phyloP scores from a whole-genome alignment of 1,140 invertebrate genomes.

The Macrobrachium nipponense region DNA sequence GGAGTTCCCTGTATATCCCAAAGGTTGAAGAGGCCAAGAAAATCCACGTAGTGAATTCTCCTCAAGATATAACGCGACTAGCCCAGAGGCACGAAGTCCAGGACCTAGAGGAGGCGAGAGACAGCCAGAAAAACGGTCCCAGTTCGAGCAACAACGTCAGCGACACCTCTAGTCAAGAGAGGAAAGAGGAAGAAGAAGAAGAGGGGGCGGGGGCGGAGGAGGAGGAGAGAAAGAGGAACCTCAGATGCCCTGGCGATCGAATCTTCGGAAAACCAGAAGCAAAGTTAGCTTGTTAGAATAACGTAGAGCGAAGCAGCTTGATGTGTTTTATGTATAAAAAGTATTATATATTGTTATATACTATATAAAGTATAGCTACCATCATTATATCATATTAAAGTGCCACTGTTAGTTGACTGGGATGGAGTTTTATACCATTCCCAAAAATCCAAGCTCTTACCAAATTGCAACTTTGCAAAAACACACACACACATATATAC shows the following conservation, averaged over 20 bases:
- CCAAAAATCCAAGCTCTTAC: no score
- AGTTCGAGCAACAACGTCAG: not conserved
- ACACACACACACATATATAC: no score
- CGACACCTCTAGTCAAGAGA: not conserved
- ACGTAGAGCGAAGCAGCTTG: not conserved
- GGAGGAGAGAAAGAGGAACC: constrained; percentile 4
- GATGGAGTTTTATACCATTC: no score
- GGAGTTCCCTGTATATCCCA: constrained; percentile 31
- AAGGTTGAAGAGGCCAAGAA: constrained; percentile 52
- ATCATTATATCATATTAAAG: not conserved
- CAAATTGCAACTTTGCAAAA: no score
- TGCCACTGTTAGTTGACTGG: no score
- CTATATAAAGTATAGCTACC: not conserved
- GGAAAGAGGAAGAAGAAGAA: constrained; percentile 9
- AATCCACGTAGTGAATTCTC: constrained; percentile 26
- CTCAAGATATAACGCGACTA: not conserved
- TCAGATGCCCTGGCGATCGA: constrained; percentile 49
- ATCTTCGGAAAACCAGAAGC: constrained; percentile 48
- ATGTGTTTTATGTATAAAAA: not conserved
- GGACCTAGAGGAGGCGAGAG: not conserved
- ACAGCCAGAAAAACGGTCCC: not conserved
- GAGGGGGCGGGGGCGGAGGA: constrained; percentile 17
- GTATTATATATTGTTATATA: not conserved
- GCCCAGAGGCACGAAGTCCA: constrained; percentile 17
- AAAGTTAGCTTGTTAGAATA: constrained; percentile 45